Base-by-base conservation (phyloP, 2,888 invertebrate genomes). In the Drosophila neutralis region DNA sequence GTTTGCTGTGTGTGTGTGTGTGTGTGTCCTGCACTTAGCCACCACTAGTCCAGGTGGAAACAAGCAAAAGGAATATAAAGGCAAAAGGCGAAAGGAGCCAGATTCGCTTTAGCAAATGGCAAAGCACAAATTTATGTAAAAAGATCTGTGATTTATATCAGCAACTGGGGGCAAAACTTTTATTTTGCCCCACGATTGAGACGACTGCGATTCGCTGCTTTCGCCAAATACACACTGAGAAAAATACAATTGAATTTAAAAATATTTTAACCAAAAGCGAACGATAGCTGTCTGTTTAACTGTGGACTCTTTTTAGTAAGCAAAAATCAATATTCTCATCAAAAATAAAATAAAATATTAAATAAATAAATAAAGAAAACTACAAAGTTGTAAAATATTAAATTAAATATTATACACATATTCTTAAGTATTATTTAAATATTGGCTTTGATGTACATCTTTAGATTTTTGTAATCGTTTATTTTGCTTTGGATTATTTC, bases 71-170 rank as follows among this genome's bases (percentile, higher is more conserved):
- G 58, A 57, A 57, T 29, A 53, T 53, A 11, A 36, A 4, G 4
- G 24, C 31, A 21, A 15, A 49, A 63, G 52, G 60, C 54, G 45
- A 60, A 76, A 64, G 65, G 54, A 73, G 64, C 73, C 64, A 73
- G 67, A 75, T 66, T 78, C 69, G 73, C 69, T 74, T 77, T 81
- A 82, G 85, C 80, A 90, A 87, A 90, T 91, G 91, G 89, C 83
- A 90, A 87, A 90, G 89, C 91, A 91, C 91, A 92, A 92, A 92
- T 92, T 92, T 91, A 92, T 92, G 92, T 92, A 92, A 92, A 91
- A 92, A 91, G 91, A 92, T 91, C 92, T 91, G 91, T 92, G 92
- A 92, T 92, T 92, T 92, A 92, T 92, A 76, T 72, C 79, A 60
- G 81, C 69, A 75, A 78, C 63, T 61, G 72, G 75, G 82, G 76